Evolutionary conservation across 2,113 vertebrate species (phyloP).

Genomic region (Irena cyanogastra): DNA sequence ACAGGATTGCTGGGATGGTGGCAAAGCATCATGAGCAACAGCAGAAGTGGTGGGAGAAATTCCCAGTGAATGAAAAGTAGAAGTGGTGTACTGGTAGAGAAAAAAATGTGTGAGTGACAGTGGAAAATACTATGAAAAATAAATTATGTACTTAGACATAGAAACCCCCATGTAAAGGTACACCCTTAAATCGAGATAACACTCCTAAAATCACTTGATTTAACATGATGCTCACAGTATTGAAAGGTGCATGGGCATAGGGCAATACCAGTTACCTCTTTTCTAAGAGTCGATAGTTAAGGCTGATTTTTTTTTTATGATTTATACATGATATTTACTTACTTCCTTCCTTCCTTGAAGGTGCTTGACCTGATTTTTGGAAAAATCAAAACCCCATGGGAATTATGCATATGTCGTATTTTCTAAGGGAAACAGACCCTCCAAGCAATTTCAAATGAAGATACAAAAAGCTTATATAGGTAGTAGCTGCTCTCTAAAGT

Average conservation of each 20-base stretch:
- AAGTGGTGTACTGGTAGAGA: not conserved
- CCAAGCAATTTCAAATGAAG: not conserved
- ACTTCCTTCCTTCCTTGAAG: not conserved
- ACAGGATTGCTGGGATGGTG: not conserved
- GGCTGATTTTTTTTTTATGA: not conserved
- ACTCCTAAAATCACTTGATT: not conserved
- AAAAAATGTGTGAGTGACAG: not conserved
- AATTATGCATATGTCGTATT: not conserved
- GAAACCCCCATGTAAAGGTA: not conserved
- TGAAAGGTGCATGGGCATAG: not conserved
- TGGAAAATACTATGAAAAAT: not conserved
- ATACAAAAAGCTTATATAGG: not conserved
- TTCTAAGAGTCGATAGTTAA: not conserved
- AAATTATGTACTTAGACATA: rapidly evolving
- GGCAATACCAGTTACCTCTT: not conserved
- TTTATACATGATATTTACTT: not conserved
- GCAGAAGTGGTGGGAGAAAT: not conserved
- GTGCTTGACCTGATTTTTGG: not conserved
- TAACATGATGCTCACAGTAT: not conserved
- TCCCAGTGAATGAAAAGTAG: not conserved
- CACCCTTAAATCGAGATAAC: not conserved
- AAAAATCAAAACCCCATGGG: not conserved
- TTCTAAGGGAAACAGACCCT: not conserved
- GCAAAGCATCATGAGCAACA: not conserved
- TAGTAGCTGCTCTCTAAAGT: not conserved